Conservation (phyloP, 92 coral and sea anemone species). For the Zoanthus sansibaricus region DNA sequence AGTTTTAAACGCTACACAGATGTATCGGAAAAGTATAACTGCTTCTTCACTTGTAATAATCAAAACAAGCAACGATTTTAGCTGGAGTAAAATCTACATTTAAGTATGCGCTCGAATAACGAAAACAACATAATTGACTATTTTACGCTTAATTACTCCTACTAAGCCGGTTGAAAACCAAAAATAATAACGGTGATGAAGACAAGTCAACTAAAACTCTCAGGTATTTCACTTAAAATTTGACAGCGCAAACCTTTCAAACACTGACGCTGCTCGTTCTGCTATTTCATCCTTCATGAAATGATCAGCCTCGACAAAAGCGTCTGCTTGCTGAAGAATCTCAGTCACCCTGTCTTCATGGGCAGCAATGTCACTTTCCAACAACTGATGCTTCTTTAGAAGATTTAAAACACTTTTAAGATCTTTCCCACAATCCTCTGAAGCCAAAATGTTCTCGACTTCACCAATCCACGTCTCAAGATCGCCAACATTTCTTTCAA, state of each 20-base stretch:
- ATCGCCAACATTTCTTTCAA: constrained; percentile 89
- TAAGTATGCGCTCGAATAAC: too few relatives aligned
- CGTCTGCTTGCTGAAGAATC: constrained; percentile 83
- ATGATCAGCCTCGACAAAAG: constrained; percentile 86
- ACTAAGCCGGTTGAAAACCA: neutral
- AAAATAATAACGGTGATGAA: neutral
- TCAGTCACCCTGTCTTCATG: constrained; percentile 90
- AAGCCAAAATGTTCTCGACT: constrained; percentile 66
- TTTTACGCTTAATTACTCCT: too few relatives aligned
- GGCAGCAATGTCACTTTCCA: constrained; percentile 76
- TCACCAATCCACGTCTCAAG: constrained; percentile 88
- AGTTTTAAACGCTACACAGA: too few relatives aligned
- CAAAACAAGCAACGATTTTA: too few relatives aligned
- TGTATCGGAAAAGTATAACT: too few relatives aligned
- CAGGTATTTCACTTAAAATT: neutral
- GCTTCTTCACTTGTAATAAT: too few relatives aligned
- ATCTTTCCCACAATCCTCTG: constrained; percentile 89
- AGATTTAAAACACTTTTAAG: constrained; percentile 75
- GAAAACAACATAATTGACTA: too few relatives aligned
- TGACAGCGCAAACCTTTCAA: constrained; percentile 73
- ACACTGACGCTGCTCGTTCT: constrained; percentile 84
- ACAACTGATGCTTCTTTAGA: constrained; percentile 78
- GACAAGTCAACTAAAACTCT: neutral
- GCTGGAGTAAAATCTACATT: too few relatives aligned
- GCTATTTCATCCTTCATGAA: constrained; percentile 92